Conservation (phyloP, 1,140 invertebrate species). For the Drosophila sucinea region DNA sequence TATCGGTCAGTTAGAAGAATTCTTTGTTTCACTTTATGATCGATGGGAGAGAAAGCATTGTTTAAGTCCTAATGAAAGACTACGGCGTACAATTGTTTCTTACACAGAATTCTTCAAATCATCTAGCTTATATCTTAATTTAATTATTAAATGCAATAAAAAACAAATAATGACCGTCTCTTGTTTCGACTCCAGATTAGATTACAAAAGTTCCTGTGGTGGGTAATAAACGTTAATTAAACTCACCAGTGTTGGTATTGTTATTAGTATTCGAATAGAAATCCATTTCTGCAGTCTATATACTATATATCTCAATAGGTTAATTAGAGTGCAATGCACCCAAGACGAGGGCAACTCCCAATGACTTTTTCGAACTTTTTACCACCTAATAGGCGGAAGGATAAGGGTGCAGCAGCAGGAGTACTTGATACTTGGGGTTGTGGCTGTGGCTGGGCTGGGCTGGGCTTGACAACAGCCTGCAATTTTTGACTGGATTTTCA, state of each 20-base stretch:
- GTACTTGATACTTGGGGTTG: slow-evolving; percentile 28
- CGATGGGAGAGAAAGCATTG: slow-evolving; percentile 5
- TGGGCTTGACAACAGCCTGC: slow-evolving; percentile 20
- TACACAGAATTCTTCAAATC: background rate
- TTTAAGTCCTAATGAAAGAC: background rate
- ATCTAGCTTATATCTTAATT: background rate
- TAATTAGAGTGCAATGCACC: slow-evolving; percentile 71
- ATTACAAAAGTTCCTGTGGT: slow-evolving; percentile 25
- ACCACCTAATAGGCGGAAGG: slow-evolving; percentile 5
- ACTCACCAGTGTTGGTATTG: slow-evolving; percentile 61
- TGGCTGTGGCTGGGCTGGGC: slow-evolving; percentile 34
- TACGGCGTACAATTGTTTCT: background rate
- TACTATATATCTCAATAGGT: slow-evolving; percentile 39
- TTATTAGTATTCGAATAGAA: slow-evolving; percentile 69
- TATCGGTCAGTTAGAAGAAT: slow-evolving; percentile 9
- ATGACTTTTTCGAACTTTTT: background rate
- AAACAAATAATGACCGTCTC: slow-evolving; percentile 18
- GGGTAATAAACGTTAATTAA: slow-evolving; percentile 29
- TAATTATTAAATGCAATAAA: slow-evolving; percentile 23
- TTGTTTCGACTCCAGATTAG: slow-evolving; percentile 49
- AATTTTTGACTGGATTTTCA: slow-evolving; percentile 49
- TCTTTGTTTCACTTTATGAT: slow-evolving; percentile 19
- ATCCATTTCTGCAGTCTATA: slow-evolving; percentile 59
- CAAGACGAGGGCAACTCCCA: slow-evolving; percentile 3
- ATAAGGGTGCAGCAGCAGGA: slow-evolving; percentile 35